Percentiles rank a stretch among this genome's conserved stretches.
phyloP scores from a whole-genome alignment of 1,140 invertebrate species.

The Paraescarpia echinospica region DNA sequence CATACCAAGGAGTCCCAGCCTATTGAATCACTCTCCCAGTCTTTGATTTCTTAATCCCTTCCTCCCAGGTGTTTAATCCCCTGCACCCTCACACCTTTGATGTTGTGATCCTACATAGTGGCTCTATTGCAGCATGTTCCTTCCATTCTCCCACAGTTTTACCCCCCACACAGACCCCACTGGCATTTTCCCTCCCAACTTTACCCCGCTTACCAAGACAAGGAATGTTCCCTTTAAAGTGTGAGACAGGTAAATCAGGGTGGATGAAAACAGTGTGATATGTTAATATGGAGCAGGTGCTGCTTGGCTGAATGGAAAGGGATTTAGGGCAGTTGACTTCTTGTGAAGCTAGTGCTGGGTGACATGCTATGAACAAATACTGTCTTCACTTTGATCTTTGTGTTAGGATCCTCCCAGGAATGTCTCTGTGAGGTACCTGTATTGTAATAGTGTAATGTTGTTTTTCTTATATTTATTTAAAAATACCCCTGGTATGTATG shows the following conservation, averaged over 20 bases:
- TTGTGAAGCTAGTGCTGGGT: background rate
- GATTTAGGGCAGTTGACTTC: background rate
- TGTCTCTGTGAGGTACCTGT: background rate
- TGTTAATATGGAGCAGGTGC: background rate
- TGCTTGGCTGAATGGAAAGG: background rate
- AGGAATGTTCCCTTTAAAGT: background rate
- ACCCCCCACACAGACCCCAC: background rate
- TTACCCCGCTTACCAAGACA: background rate
- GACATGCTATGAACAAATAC: background rate
- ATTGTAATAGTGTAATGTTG: background rate
- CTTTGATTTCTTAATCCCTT: conserved; percentile 1
- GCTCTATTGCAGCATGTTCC: background rate
- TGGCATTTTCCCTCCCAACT: background rate
- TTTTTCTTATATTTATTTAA: background rate
- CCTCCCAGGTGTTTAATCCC: background rate
- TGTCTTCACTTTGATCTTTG: background rate
- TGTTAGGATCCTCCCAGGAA: background rate
- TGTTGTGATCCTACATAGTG: background rate
- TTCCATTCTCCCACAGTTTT: background rate
- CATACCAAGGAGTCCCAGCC: background rate
- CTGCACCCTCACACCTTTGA: background rate
- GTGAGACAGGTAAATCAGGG: background rate
- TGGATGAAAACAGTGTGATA: background rate
- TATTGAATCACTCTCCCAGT: background rate
- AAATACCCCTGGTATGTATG: background rate